phyloP scores from a whole-genome alignment of 2,797 vertebrate species.

The Peromyscus nudipes region DNA sequence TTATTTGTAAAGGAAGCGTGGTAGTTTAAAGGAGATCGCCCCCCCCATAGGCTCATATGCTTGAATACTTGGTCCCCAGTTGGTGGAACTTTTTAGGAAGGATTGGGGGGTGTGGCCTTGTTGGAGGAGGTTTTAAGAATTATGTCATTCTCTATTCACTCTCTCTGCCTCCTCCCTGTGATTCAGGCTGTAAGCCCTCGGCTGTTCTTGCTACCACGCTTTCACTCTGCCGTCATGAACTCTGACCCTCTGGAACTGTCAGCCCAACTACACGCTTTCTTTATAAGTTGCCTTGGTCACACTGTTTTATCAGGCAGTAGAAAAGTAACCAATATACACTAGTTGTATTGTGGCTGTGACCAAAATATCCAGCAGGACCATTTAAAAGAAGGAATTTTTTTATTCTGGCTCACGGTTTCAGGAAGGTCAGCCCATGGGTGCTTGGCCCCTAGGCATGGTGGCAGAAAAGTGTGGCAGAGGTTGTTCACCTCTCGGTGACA shows the following conservation, averaged over 20 bases:
- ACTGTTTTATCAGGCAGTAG: not conserved
- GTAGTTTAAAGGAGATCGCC: not conserved
- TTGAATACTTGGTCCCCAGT: not conserved
- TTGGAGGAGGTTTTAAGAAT: not conserved
- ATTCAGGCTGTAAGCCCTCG: not conserved
- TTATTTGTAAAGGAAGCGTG: not conserved
- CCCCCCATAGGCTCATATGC: too few species aligned
- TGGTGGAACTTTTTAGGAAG: not conserved
- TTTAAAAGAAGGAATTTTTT: not conserved
- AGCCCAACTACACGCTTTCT: not conserved
- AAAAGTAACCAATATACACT: not conserved
- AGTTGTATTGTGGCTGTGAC: too few species aligned
- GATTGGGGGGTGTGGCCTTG: not conserved
- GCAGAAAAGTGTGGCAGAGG: not conserved
- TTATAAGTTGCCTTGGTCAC: not conserved
- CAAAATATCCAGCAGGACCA: not conserved
- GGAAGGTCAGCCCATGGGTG: not conserved
- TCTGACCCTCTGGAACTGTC: not conserved
- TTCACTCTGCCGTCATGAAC: not conserved
- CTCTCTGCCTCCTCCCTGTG: not conserved
- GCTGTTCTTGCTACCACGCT: not conserved
- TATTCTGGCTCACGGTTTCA: not conserved
- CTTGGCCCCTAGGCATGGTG: not conserved
- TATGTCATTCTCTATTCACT: not conserved
- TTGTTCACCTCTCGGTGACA: not conserved